These are phyloP conservation scores for Xiphophorus maculatus DNA, from an alignment of 2,113 vertebrate species.

Conservation along the genomic window DNA sequence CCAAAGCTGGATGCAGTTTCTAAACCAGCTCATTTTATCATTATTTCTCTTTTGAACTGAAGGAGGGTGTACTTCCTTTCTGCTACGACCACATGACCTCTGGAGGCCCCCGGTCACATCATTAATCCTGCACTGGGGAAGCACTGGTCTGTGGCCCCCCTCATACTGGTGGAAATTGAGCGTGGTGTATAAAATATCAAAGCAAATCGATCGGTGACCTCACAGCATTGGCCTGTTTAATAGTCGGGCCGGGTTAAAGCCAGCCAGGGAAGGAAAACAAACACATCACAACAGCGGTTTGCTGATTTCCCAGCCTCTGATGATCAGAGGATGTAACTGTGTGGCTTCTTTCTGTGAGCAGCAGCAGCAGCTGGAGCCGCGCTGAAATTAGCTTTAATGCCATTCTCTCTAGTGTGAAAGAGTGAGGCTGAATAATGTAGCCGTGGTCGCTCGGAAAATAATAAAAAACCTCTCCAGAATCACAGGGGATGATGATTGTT, in stretches of 20 bases:
- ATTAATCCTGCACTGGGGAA: conserved; percentile 42
- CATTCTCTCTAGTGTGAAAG: conserved; percentile 65
- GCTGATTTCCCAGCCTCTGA: conserved; percentile 31
- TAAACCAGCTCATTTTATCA: not conserved
- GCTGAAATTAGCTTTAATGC: conserved; percentile 68
- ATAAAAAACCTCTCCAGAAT: conserved; percentile 44
- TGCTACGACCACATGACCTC: not conserved
- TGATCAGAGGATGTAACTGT: conserved; percentile 30
- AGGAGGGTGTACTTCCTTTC: not conserved
- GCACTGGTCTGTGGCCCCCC: conserved; percentile 30
- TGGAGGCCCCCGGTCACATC: conserved; percentile 30
- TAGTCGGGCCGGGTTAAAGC: conserved; percentile 37
- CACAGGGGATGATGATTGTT: conserved; percentile 65
- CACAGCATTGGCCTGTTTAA: conserved; percentile 23
- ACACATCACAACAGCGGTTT: conserved; percentile 21
- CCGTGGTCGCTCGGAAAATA: conserved; percentile 37
- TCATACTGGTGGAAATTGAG: conserved; percentile 37
- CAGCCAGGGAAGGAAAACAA: conserved; percentile 47
- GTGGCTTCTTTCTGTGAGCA: conserved; percentile 46
- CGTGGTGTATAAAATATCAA: conserved; percentile 67
- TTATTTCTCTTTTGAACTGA: not conserved
- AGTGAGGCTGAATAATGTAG: conserved; percentile 64
- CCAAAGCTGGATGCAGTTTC: no score
- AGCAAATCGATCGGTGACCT: conserved; percentile 68
- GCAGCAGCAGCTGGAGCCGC: conserved; percentile 44